Evolutionary conservation across 2,113 vertebrate genomes (phyloP).

Genomic region (Acanthochromis polyacanthus): DNA sequence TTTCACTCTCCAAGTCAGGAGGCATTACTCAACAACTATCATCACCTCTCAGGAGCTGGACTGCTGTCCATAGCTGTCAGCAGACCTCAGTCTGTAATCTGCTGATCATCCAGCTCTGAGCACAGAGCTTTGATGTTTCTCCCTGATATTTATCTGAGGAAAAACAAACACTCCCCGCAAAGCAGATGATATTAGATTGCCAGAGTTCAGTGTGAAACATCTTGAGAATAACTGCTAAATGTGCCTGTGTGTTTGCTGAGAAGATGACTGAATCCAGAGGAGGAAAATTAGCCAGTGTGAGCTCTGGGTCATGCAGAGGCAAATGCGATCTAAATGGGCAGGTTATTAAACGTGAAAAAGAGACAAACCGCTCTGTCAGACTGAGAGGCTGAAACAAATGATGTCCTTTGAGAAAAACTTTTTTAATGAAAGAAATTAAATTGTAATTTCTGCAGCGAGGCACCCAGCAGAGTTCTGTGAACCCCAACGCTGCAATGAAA

Average conservation of each 20-base stretch:
- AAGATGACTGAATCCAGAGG: conserved; percentile 4
- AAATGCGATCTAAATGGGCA: conserved; percentile 51
- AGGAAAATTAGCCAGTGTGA: conserved; percentile 8
- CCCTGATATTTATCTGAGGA: conserved; percentile 61
- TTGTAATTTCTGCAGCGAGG: background rate
- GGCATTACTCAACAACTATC: conserved; percentile 2
- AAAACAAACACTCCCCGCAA: conserved; percentile 68
- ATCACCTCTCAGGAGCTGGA: conserved; percentile 21
- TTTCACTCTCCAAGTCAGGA: conserved; percentile 26
- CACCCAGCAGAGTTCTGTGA: conserved; percentile 2
- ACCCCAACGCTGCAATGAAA: conserved; percentile 19
- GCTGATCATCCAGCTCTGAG: conserved; percentile 20
- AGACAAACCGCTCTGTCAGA: conserved; percentile 8
- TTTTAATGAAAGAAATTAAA: conserved; percentile 15
- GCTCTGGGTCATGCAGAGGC: conserved; percentile 4
- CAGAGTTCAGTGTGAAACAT: conserved; percentile 43
- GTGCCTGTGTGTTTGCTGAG: background rate
- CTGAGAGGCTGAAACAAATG: conserved; percentile 27
- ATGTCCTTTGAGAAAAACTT: conserved; percentile 7
- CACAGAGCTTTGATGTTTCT: conserved; percentile 67
- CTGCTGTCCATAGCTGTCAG: conserved; percentile 34
- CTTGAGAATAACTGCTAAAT: conserved; percentile 44
- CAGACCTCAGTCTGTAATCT: conserved; percentile 43
- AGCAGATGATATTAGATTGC: conserved; percentile 42
- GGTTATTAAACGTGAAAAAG: conserved; percentile 50